These are phyloP conservation scores for Intellagama lesueurii DNA, from an alignment of 2,797 vertebrate genomes.

Conservation along the genomic window DNA sequence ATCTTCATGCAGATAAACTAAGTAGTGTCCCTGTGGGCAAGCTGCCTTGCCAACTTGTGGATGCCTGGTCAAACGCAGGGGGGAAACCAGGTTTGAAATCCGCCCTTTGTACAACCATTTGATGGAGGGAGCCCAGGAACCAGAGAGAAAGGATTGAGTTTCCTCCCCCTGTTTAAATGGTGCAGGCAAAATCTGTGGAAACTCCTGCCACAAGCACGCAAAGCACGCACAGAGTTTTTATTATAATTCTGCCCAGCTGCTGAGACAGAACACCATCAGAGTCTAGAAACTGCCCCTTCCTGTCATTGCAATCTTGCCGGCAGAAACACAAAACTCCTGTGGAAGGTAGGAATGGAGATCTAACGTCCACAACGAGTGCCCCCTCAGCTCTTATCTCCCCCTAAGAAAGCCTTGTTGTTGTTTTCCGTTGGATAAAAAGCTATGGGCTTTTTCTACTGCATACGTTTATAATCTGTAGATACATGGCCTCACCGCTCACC, in stretches of 20 bases:
- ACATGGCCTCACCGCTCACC: neutral
- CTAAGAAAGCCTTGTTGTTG: neutral
- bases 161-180: neutral
- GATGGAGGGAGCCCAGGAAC: neutral
- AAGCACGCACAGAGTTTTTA: neutral
- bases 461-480: neutral
- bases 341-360: neutral
- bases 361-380: neutral
- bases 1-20: constrained; percentile 31
- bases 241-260: neutral
- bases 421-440: neutral
- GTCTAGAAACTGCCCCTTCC: neutral
- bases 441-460: neutral
- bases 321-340: neutral
- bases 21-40: neutral
- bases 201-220: neutral
- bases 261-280: neutral
- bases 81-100: neutral
- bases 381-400: neutral
- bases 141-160: neutral
- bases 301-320: neutral
- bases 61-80: neutral
- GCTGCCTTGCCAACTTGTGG: neutral
- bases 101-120: neutral
- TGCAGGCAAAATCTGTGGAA: neutral